Evolutionary conservation across 2,113 vertebrate genomes (phyloP), one percentile per base, ranked within the genome.

Genomic region (Xiphophorus couchianus): DNA sequence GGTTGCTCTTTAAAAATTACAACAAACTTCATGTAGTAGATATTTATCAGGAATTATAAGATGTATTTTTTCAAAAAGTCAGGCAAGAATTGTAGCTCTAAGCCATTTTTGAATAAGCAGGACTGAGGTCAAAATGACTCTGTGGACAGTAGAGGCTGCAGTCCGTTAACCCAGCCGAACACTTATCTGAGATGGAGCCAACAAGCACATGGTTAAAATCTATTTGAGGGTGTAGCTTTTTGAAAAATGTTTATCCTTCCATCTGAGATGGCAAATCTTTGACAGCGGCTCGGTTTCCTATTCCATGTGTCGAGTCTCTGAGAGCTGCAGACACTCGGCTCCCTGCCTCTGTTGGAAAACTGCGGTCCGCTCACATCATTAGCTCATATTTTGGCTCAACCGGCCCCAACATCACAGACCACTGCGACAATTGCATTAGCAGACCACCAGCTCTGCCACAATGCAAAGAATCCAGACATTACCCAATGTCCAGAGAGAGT

Each of bases 381-480:
- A 70, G 74, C 82, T 62, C 61, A 70, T 66, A 29, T 86, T 88
- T 84, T 78, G 85, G 78, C 85, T 35, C 62, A 74, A 14, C 29
- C 10, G 6, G 30, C 73, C 65, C 66, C 62, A 69, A 65, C 64
- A 72, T 88, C 87, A 82, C 83, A 86, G 77, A 83, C 69, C 74
- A 68, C 82, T 30, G 33, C 14, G 78, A 82, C 84, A 77, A 91
- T 88, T 80, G 74, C 70, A 80, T 91, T 82, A 91, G 75, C 90
- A 88, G 90, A 89, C 80, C 19, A 25, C 54, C 76, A n/a, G 66
- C 63, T 3, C 78, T 7, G 73, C 76, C 77, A 61, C 75, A 76
- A 89, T 29, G 78, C 77, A 75, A 84, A 66, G 74, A 85, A 71
- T 88, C 90, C 89, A 94, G 92, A 95, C 92, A 80, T 93, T 89